phyloP scores from a whole-genome alignment of 2,797 vertebrate species.

The Pseudomugil gertrudae region DNA sequence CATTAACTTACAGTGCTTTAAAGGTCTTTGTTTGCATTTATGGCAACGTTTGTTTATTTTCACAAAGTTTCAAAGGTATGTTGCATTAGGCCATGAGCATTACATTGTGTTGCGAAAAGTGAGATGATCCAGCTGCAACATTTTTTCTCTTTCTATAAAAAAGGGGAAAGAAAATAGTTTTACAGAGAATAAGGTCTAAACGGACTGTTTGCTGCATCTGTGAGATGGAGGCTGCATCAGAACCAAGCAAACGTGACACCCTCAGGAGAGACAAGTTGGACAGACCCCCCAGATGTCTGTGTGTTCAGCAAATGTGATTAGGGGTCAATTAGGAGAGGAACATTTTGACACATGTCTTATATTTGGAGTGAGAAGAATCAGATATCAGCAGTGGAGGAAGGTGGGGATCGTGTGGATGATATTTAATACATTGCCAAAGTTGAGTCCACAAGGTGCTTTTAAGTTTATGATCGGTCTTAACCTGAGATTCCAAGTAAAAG shows the following conservation, averaged over 20 bases:
- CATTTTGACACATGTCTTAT: conserved; percentile 80
- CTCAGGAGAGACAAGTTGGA: conserved; percentile 52
- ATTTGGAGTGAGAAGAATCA: conserved; percentile 70
- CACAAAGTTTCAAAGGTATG: not conserved
- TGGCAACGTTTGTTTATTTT: not conserved
- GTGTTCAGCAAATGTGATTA: conserved; percentile 79
- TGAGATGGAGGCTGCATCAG: conserved; percentile 10
- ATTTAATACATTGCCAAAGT: conserved; percentile 43
- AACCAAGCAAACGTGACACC: conserved; percentile 63
- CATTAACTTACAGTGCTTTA: conserved; percentile 19
- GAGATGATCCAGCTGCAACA: conserved; percentile 1
- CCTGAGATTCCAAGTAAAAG: conserved; percentile 2
- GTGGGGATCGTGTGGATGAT: conserved; percentile 42
- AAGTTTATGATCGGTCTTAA: conserved; percentile 17
- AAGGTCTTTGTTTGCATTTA: conserved; percentile 17
- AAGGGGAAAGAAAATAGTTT: not conserved
- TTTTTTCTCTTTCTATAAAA: not conserved
- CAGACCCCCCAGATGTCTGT: conserved; percentile 68
- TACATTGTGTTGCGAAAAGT: not conserved
- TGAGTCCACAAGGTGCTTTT: conserved; percentile 36
- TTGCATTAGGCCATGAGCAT: not conserved
- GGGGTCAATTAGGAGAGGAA: conserved; percentile 66
- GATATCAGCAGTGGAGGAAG: conserved; percentile 49
- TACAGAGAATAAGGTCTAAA: not conserved
- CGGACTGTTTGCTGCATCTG: conserved; percentile 18